A percentile compares a stretch with the other conserved stretches of the same genome.
Evolutionary conservation across 2,113 vertebrate species (phyloP).

Genomic region (Larimichthys crocea): DNA sequence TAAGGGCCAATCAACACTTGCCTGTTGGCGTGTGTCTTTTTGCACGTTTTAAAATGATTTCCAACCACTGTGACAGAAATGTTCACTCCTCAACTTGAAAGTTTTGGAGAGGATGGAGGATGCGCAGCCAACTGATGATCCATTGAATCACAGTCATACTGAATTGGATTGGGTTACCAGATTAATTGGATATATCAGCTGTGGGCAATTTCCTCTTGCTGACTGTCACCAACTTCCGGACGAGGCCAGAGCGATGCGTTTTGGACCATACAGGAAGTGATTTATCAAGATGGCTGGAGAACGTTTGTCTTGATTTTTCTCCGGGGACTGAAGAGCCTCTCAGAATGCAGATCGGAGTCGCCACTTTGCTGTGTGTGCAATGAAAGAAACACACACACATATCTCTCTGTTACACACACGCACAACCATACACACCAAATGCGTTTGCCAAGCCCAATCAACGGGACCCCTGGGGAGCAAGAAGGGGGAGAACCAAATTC

Average conservation of each 20-base stretch:
- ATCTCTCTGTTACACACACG: not conserved
- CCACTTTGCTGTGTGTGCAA: constrained; percentile 4
- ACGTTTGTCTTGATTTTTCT: constrained; percentile 40
- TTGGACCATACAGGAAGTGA: not conserved
- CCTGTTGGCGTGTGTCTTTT: not conserved
- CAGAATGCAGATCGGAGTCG: constrained; percentile 41
- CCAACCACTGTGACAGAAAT: not conserved
- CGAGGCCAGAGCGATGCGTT: not conserved
- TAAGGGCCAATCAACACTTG: not conserved
- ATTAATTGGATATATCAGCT: constrained; percentile 28
- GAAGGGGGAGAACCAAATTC: constrained; percentile 52
- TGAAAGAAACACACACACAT: constrained; percentile 25
- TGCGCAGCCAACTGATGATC: not conserved
- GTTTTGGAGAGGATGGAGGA: not conserved
- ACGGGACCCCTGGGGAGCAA: constrained; percentile 30
- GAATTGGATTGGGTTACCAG: not conserved
- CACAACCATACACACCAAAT: constrained; percentile 20
- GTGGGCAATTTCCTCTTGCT: not conserved
- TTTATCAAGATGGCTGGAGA: constrained; percentile 12
- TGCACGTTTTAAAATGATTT: constrained; percentile 3
- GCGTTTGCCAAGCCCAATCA: constrained; percentile 58
- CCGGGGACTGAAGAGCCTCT: constrained; percentile 24
- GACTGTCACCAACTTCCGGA: not conserved
- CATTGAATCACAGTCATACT: constrained; percentile 4
- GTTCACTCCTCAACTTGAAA: not conserved